Evolutionary conservation across 2,797 vertebrate genomes (phyloP).

Genomic region (Amazonetta brasiliensis): DNA sequence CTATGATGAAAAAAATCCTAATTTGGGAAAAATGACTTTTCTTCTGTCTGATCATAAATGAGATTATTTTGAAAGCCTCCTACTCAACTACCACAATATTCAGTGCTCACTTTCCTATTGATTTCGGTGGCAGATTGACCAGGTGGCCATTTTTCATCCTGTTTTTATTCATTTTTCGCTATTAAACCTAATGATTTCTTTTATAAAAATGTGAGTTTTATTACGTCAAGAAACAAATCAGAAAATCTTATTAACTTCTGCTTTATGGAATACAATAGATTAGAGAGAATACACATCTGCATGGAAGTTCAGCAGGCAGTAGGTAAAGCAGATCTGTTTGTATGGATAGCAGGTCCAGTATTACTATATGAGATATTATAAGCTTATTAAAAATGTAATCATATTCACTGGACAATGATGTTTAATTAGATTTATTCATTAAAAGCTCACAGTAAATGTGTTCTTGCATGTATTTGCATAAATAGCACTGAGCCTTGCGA

Average conservation of each 20-base stretch:
- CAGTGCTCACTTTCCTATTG: not conserved
- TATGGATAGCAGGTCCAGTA: not conserved
- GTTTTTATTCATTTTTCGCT: not conserved
- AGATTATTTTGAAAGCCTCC: not conserved
- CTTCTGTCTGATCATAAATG: not conserved
- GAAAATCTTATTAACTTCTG: not conserved
- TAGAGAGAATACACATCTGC: not conserved
- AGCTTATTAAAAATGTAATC: not conserved
- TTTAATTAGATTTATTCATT: conserved; percentile 29
- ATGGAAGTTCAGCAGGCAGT: not conserved
- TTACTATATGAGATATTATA: not conserved
- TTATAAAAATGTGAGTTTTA: not conserved
- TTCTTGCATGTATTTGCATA: not conserved
- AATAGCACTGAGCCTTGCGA: not conserved
- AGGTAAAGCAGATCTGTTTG: not conserved
- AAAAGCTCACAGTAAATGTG: conserved; percentile 10
- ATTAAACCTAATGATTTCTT: not conserved
- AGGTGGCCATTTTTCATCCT: not conserved
- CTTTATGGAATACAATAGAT: not conserved
- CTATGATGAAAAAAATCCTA: not conserved
- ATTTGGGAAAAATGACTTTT: not conserved
- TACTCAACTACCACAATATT: not conserved
- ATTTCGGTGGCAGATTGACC: not conserved
- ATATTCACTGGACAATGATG: not conserved
- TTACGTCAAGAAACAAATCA: not conserved